Percentiles rank a stretch among this genome's conserved stretches.
These are phyloP conservation scores for Pseudoatta argentina DNA, from an alignment of 1,140 invertebrate genomes.

Conservation along the genomic window DNA sequence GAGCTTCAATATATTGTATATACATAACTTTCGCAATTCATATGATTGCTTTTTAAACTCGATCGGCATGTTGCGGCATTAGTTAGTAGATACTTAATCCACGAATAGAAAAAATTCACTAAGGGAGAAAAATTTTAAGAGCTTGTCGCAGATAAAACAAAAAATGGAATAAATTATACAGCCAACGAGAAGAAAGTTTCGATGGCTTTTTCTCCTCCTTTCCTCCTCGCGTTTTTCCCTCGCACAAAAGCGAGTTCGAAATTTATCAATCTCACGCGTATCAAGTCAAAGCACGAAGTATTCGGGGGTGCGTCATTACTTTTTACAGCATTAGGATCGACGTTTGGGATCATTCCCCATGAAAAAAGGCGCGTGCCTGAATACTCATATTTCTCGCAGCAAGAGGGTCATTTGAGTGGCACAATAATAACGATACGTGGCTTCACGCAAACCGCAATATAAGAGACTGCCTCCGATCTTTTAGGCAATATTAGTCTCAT, in stretches of 20 bases:
- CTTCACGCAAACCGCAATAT: background rate
- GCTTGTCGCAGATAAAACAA: conserved; percentile 24
- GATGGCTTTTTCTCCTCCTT: background rate
- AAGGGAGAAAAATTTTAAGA: conserved; percentile 37
- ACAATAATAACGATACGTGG: conserved; percentile 39
- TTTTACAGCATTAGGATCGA: background rate
- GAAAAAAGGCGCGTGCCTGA: background rate
- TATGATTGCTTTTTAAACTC: background rate
- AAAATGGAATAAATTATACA: conserved; percentile 56
- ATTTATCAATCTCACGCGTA: conserved; percentile 47
- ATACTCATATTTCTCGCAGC: background rate
- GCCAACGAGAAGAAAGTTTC: conserved; percentile 16
- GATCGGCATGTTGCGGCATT: conserved; percentile 37
- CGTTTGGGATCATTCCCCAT: background rate
- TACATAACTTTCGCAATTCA: conserved; percentile 4
- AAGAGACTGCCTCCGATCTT: conserved; percentile 13
- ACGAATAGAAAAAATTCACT: background rate
- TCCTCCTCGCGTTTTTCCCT: background rate
- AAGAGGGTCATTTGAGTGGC: background rate
- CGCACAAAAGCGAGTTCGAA: background rate
- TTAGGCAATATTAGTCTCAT: conserved; percentile 35
- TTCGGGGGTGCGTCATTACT: conserved; percentile 9
- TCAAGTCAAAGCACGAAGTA: conserved; percentile 1
- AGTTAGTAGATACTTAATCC: conserved; percentile 49
- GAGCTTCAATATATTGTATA: background rate